Conservation (phyloP, 2,797 vertebrate genomes). For the Sphenopsis melanotis region DNA sequence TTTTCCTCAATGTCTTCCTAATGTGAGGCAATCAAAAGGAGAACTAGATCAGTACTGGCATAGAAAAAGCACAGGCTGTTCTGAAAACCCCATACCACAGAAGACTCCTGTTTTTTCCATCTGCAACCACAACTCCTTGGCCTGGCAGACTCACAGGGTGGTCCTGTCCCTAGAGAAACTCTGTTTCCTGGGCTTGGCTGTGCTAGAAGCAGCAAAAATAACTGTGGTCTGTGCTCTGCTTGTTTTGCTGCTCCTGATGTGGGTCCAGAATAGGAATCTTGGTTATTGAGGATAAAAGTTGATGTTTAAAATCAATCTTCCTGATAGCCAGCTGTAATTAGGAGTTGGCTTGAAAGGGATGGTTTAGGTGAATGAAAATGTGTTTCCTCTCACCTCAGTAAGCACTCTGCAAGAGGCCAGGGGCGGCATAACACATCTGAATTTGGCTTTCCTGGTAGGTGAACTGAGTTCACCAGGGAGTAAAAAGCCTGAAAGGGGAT, state of each 20-base stretch:
- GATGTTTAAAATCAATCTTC: not conserved
- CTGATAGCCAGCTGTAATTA: not conserved
- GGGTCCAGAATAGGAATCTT: accelerated
- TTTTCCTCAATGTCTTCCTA: not conserved
- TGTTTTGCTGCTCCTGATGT: not conserved
- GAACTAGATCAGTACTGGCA: not conserved
- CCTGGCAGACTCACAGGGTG: not conserved
- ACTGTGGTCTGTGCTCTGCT: not conserved
- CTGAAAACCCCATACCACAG: not conserved
- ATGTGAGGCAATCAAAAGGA: not conserved
- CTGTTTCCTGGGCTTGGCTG: not conserved
- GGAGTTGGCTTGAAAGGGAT: not conserved
- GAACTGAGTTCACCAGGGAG: not conserved
- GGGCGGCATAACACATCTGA: accelerated
- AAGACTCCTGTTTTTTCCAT: not conserved
- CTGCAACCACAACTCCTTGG: not conserved
- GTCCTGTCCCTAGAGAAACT: not conserved
- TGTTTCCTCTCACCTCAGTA: not conserved
- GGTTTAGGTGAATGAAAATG: not conserved
- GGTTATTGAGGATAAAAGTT: not conserved
- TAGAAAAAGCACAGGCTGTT: not conserved
- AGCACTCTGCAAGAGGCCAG: not conserved
- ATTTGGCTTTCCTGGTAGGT: not conserved
- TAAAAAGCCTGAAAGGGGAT: not conserved
- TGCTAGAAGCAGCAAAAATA: not conserved